Evolutionary conservation across 2,888 invertebrate species (phyloP).

Genomic region (Lissonota sp.): DNA sequence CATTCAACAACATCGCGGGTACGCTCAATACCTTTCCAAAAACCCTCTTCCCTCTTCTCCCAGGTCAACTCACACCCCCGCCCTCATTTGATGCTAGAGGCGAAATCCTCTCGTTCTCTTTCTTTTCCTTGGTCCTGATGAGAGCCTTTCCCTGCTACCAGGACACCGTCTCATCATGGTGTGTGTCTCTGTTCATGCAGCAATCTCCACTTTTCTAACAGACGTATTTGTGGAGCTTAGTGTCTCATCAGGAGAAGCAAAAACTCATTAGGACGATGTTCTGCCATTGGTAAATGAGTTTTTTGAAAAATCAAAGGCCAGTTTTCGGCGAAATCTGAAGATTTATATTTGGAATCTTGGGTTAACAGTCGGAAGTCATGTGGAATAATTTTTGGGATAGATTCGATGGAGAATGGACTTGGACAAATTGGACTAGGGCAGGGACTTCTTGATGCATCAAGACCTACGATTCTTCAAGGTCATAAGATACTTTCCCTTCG

Average conservation of each 20-base stretch:
- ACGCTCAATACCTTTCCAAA: constrained; percentile 47
- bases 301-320: too few relatives aligned
- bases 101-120: constrained; percentile 36
- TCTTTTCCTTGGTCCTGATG: constrained; percentile 1
- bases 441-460: too few relatives aligned
- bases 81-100: constrained; percentile 28
- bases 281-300: too few relatives aligned
- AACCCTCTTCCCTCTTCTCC: constrained; percentile 22
- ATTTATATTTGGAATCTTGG: too few relatives aligned
- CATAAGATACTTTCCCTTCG: too few relatives aligned
- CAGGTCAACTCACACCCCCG: constrained; percentile 45
- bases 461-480: too few relatives aligned
- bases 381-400: too few relatives aligned
- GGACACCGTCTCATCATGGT: constrained; percentile 20
- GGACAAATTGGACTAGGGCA: too few relatives aligned
- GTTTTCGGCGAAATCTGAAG: too few relatives aligned
- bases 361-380: too few relatives aligned
- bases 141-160: constrained; percentile 24
- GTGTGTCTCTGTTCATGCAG: neutral
- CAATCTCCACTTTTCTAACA: constrained; percentile 63
- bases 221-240: constrained; percentile 37
- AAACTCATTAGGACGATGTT: constrained; percentile 15
- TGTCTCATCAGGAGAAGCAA: constrained; percentile 10
- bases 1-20: constrained; percentile 78
- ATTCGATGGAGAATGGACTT: too few relatives aligned